Conservation (phyloP, 2,113 vertebrate species). For the Psittacus erithacus region DNA sequence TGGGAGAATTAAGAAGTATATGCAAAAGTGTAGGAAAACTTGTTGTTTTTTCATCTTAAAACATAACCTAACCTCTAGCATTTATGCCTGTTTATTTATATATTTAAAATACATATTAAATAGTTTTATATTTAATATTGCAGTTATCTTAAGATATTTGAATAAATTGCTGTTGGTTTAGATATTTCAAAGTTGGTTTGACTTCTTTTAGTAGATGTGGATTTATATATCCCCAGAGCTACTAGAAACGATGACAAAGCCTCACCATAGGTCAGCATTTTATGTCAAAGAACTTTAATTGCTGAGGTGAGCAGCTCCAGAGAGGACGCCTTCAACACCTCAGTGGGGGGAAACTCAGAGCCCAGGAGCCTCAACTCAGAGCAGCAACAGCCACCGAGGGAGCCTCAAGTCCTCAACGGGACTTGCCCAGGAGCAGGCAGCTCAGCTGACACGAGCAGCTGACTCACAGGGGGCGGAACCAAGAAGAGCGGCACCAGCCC, state of each 20-base stretch:
- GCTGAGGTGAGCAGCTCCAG: no score
- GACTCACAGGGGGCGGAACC: no score
- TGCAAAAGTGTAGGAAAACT: background rate
- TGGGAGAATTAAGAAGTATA: background rate
- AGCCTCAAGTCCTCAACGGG: no score
- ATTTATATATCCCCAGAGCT: background rate
- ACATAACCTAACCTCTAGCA: background rate
- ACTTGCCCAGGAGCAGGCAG: no score
- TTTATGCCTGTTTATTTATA: background rate
- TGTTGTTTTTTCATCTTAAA: background rate
- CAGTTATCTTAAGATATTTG: background rate
- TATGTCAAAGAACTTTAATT: background rate
- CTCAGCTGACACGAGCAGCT: no score
- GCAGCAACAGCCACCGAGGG: no score
- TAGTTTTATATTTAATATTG: background rate
- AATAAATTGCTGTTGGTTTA: background rate
- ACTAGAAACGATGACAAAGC: background rate
- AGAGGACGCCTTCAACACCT: no score
- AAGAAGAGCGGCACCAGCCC: no score
- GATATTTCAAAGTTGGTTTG: background rate
- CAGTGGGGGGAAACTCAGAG: no score
- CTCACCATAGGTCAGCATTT: background rate
- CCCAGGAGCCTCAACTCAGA: no score
- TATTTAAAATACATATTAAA: background rate
- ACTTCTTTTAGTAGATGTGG: background rate